Conservation (phyloP, 2,888 invertebrate genomes). For the Papilio elwesi region DNA sequence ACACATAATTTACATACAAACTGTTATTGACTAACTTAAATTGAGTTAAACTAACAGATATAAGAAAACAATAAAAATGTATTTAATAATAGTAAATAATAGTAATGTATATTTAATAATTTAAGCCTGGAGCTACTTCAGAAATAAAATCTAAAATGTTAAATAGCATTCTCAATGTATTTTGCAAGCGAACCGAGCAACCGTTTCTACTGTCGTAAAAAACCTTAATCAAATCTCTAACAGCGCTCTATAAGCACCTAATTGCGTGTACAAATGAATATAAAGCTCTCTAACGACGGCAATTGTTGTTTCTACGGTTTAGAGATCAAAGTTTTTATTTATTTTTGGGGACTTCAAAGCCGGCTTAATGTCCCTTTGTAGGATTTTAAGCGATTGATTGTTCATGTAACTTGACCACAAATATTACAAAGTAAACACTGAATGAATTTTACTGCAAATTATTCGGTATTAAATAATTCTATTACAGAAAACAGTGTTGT, state of each 20-base stretch:
- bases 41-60: too few species aligned
- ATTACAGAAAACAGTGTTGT: not conserved
- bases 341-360: not conserved
- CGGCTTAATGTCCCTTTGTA: slow-evolving; percentile 1
- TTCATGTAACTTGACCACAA: not conserved
- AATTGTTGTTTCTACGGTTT: slow-evolving; percentile 8
- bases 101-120: too few species aligned
- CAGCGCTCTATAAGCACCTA: slow-evolving; percentile 16
- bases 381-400: slow-evolving; percentile 1
- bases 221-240: not conserved
- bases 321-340: slow-evolving; percentile 20
- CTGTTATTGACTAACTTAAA: too few species aligned
- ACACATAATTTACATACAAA: too few species aligned
- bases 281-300: slow-evolving; percentile 14
- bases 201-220: slow-evolving; percentile 11
- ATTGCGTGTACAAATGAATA: slow-evolving; percentile 23
- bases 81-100: too few species aligned
- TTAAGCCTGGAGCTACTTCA: too few species aligned
- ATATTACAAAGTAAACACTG: not conserved
- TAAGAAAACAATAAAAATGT: too few species aligned
- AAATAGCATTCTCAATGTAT: not conserved
- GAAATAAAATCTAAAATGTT: not conserved
- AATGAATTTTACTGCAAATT: too few species aligned
- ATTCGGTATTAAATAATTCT: not conserved
- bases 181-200: not conserved